A percentile compares a stretch with the other conserved stretches of the same genome.
phyloP scores from a whole-genome alignment of 2,888 invertebrate species.

The Eledona agricola region DNA sequence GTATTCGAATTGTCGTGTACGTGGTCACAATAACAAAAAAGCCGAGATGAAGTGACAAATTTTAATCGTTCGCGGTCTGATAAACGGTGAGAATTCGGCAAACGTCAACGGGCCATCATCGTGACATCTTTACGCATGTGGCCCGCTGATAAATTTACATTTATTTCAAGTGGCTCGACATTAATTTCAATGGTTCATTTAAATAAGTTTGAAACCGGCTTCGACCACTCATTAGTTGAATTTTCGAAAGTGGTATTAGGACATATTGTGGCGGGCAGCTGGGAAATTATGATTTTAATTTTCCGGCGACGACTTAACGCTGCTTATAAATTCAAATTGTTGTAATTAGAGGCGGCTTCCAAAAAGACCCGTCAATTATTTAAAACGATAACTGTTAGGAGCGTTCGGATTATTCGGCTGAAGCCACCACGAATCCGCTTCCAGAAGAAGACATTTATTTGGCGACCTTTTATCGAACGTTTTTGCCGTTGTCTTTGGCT shows the following conservation, averaged over 20 bases:
- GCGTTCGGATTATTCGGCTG: no score
- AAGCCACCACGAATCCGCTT: constrained; percentile 9
- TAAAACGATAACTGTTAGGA: no score
- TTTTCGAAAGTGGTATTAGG: constrained; percentile 48
- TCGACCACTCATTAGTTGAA: constrained; percentile 50
- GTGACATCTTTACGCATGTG: constrained; percentile 35
- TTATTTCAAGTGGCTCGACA: constrained; percentile 48
- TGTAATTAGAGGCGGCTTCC: constrained; percentile 41
- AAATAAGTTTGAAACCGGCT: constrained; percentile 53
- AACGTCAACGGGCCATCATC: constrained; percentile 31
- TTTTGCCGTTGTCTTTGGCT: no score
- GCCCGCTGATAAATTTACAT: constrained; percentile 47
- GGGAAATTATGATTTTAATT: constrained; percentile 43
- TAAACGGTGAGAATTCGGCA: constrained; percentile 8
- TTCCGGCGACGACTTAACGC: constrained; percentile 36
- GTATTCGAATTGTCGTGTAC: constrained; percentile 13
- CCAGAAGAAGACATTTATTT: constrained; percentile 3
- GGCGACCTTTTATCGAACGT: no score
- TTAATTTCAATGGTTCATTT: constrained; percentile 51
- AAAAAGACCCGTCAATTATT: no score
- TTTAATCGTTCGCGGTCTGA: no score
- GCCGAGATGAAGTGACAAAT: constrained; percentile 14
- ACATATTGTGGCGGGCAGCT: constrained; percentile 39
- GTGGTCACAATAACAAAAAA: constrained; percentile 13
- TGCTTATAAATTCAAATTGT: constrained; percentile 43